These are phyloP conservation scores for Amblyopsis rosae DNA, from an alignment of 2,113 vertebrate species.

Conservation along the genomic window DNA sequence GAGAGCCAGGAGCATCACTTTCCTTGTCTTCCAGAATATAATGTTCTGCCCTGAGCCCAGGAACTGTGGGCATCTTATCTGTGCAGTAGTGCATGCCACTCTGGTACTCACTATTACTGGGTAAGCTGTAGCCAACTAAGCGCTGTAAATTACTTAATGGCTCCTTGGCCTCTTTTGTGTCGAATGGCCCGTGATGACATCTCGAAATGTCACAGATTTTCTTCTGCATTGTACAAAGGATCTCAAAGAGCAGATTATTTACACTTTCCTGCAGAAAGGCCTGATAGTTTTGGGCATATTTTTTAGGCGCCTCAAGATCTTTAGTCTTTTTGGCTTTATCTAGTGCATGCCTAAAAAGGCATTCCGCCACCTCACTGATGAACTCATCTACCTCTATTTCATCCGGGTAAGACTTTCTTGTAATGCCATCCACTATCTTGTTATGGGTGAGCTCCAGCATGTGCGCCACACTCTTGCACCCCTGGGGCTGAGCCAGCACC, in stretches of 20 bases:
- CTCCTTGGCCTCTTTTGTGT: conserved; percentile 53
- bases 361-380: conserved; percentile 84
- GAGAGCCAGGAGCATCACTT: conserved; percentile 33
- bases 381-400: conserved; percentile 80
- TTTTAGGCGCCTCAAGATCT: conserved; percentile 58
- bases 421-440: conserved; percentile 82
- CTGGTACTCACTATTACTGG: conserved; percentile 49
- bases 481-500: conserved; percentile 80
- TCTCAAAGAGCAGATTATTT: conserved; percentile 84
- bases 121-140: conserved; percentile 47
- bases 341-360: conserved; percentile 85
- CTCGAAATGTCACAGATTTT: conserved; percentile 83
- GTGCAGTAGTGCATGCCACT: conserved; percentile 28
- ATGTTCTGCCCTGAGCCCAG: conserved; percentile 50
- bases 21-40: conserved; percentile 51
- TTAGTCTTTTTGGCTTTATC: conserved; percentile 83
- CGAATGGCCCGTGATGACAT: conserved; percentile 57
- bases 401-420: conserved; percentile 69
- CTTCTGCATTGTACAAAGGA: conserved; percentile 85
- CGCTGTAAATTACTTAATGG: conserved; percentile 55
- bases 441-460: conserved; percentile 83
- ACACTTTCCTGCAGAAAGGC: conserved; percentile 81
- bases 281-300: conserved; percentile 69
- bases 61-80: conserved; percentile 47
- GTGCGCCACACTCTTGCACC: conserved; percentile 80